phyloP scores from a whole-genome alignment of 2,888 invertebrate species.

The Nineta flava region DNA sequence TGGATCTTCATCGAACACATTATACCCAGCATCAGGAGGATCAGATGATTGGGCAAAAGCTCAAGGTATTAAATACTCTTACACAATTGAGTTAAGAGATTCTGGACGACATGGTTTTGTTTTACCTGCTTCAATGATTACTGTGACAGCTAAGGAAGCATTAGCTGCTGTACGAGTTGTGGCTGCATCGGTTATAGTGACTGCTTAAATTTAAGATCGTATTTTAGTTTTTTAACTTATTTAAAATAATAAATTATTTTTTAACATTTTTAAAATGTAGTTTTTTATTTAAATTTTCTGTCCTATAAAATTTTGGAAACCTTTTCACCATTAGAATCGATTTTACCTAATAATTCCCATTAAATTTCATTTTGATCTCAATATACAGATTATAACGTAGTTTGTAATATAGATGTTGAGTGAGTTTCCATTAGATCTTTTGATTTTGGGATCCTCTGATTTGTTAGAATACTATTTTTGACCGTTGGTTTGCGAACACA shows the following conservation, averaged over 20 bases:
- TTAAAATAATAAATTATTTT: not conserved
- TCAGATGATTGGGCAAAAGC: constrained; percentile 90
- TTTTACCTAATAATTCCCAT: too few relatives aligned
- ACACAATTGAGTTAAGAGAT: constrained; percentile 79
- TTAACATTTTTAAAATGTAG: constrained; percentile 1
- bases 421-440: too few relatives aligned
- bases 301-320: too few relatives aligned
- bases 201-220: constrained; percentile 3
- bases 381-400: too few relatives aligned
- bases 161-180: constrained; percentile 53
- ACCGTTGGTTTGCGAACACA: too few relatives aligned
- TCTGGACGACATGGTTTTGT: constrained; percentile 72
- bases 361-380: too few relatives aligned
- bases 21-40: constrained; percentile 69
- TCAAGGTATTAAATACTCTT: constrained; percentile 69
- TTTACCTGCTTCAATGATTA: constrained; percentile 63
- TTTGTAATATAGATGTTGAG: too few relatives aligned
- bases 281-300: not conserved
- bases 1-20: constrained; percentile 58
- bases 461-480: too few relatives aligned
- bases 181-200: constrained; percentile 31
- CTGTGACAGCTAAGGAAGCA: constrained; percentile 58
- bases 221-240: not conserved
- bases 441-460: too few relatives aligned
- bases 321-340: too few relatives aligned